Conservation (phyloP, 1,140 invertebrate species). For the Wiebesia pumilae region DNA sequence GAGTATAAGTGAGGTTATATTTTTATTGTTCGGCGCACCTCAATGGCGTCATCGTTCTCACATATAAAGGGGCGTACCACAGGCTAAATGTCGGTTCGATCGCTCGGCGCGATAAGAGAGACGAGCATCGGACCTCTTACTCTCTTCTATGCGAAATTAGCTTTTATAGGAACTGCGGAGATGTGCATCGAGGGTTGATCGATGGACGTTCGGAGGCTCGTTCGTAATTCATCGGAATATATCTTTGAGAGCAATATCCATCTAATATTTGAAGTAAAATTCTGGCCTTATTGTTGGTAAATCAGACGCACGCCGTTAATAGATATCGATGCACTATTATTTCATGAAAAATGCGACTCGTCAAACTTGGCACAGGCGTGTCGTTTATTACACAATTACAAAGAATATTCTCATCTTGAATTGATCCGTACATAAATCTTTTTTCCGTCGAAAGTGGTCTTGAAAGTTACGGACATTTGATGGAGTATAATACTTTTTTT, state of each 20-base stretch:
- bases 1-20: not conserved
- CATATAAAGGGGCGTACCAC: not conserved
- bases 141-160: not conserved
- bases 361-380: not conserved
- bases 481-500: no score
- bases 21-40: not conserved
- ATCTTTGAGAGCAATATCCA: not conserved
- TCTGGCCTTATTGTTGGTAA: not conserved
- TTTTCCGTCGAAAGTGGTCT: no score
- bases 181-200: not conserved
- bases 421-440: no score
- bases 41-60: not conserved
- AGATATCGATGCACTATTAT: not conserved
- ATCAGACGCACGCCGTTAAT: not conserved
- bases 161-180: not conserved
- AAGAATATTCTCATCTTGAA: no score
- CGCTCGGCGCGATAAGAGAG: not conserved
- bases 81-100: conserved; percentile 11
- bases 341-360: conserved; percentile 9
- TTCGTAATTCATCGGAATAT: conserved; percentile 33
- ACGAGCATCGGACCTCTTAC: not conserved
- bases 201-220: conserved; percentile 20
- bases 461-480: no score
- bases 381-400: no score
- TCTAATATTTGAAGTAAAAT: not conserved